Conservation (phyloP, 2,888 invertebrate species). For the Heliconius sara region DNA sequence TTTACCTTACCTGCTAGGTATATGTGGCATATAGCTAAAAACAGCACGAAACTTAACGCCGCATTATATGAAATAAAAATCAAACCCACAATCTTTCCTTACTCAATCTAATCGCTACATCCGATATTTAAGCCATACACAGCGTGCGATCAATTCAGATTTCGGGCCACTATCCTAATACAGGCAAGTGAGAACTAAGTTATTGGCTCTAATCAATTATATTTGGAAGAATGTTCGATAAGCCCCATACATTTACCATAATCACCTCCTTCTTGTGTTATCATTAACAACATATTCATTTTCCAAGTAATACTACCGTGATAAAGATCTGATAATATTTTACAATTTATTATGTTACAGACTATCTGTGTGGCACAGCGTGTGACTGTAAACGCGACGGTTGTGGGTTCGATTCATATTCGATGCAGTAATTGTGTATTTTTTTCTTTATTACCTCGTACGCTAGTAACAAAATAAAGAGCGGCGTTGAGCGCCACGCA, state of each 20-base stretch:
- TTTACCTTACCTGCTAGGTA: too few species aligned
- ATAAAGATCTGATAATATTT: slow-evolving; percentile 21
- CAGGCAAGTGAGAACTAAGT: slow-evolving; percentile 60
- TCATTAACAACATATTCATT: slow-evolving; percentile 39
- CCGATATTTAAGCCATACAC: slow-evolving; percentile 50
- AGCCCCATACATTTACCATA: slow-evolving; percentile 33
- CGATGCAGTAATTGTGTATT: background rate
- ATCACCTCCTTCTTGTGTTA: slow-evolving; percentile 29
- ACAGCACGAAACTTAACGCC: background rate
- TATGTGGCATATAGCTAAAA: background rate
- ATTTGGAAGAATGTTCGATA: slow-evolving; percentile 42
- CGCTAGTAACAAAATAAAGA: background rate
- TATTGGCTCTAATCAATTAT: slow-evolving; percentile 65
- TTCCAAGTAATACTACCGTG: slow-evolving; percentile 21
- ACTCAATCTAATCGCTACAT: slow-evolving; percentile 23
- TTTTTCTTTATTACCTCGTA: background rate
- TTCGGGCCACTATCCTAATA: slow-evolving; percentile 59
- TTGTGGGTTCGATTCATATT: background rate
- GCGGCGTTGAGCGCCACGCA: too few species aligned
- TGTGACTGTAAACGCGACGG: background rate
- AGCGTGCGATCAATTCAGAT: slow-evolving; percentile 61
- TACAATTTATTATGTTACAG: background rate
- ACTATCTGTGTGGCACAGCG: background rate
- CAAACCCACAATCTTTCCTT: too few species aligned
- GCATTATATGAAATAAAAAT: background rate